phyloP scores from a whole-genome alignment of 2,888 invertebrate genomes.

The Cataglyphis rosenhaueri region DNA sequence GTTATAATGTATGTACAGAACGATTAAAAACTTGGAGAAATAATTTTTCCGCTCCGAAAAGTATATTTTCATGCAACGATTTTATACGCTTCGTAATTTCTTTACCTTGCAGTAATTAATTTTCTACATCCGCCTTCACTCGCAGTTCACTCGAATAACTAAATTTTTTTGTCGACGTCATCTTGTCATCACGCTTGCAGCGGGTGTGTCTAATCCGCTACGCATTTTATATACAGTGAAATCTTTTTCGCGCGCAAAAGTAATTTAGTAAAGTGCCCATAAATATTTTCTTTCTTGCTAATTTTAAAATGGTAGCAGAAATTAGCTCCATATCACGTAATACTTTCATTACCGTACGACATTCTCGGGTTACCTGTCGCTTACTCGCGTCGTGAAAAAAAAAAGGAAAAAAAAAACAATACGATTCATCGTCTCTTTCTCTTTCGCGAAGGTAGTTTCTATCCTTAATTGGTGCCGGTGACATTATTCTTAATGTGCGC shows the following conservation, averaged over 20 bases:
- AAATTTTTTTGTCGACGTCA: constrained; percentile 5
- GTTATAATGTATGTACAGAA: background rate
- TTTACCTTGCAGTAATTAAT: background rate
- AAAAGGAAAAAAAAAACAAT: background rate
- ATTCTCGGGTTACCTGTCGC: constrained; percentile 15
- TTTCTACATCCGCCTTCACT: background rate
- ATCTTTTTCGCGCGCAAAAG: constrained; percentile 1
- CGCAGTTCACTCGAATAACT: constrained; percentile 4
- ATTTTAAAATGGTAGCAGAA: constrained; percentile 52
- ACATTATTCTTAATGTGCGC: constrained; percentile 29
- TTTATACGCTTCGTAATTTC: constrained; percentile 18
- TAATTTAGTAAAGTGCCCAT: constrained; percentile 52
- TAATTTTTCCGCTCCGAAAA: background rate
- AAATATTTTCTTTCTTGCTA: constrained; percentile 44
- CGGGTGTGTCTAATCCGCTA: constrained; percentile 7
- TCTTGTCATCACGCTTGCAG: background rate
- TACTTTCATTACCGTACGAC: constrained; percentile 32
- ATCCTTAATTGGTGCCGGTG: constrained; percentile 23
- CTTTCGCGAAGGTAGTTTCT: background rate
- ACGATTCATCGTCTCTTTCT: background rate
- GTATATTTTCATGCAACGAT: background rate
- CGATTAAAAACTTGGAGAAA: background rate
- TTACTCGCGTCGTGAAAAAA: constrained; percentile 16
- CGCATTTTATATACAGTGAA: constrained; percentile 8
- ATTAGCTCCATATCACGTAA: constrained; percentile 36